Evolutionary conservation across 2,888 invertebrate species (phyloP).

Genomic region (Ceraclea dissimilis): DNA sequence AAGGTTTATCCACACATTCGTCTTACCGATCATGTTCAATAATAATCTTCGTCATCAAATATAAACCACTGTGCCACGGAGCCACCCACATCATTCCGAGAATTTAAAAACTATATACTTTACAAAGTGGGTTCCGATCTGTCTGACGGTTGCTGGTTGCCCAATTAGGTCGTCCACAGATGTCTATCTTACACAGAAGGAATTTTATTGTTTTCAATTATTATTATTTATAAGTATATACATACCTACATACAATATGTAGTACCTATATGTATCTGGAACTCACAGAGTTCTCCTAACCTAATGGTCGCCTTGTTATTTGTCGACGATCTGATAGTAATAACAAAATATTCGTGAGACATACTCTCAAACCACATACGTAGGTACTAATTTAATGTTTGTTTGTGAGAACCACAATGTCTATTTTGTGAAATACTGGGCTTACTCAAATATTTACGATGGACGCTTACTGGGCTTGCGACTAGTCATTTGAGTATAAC

Average conservation of each 20-base stretch:
- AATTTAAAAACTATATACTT: background rate
- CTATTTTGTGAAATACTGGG: too few species aligned
- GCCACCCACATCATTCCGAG: background rate
- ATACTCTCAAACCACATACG: too few species aligned
- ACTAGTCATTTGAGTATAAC: too few species aligned
- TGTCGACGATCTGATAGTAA: constrained; percentile 18
- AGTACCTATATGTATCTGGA: too few species aligned
- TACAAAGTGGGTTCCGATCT: constrained; percentile 10
- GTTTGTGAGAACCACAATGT: too few species aligned
- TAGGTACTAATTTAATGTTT: too few species aligned
- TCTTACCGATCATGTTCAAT: too few species aligned
- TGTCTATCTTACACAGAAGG: constrained; percentile 23
- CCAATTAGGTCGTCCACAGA: constrained; percentile 25
- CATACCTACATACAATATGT: too few species aligned
- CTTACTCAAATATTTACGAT: too few species aligned
- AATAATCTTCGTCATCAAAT: too few species aligned
- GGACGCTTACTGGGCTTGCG: too few species aligned
- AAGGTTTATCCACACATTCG: too few species aligned
- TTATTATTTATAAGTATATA: background rate
- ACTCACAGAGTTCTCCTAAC: background rate
- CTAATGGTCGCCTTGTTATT: constrained; percentile 20
- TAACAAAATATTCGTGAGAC: background rate
- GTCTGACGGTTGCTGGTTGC: constrained; percentile 12
- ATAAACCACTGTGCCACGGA: background rate
- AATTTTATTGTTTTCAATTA: constrained; percentile 24